phyloP scores from a whole-genome alignment of 1,140 invertebrate species.

The Lepidotrigona ventralis region DNA sequence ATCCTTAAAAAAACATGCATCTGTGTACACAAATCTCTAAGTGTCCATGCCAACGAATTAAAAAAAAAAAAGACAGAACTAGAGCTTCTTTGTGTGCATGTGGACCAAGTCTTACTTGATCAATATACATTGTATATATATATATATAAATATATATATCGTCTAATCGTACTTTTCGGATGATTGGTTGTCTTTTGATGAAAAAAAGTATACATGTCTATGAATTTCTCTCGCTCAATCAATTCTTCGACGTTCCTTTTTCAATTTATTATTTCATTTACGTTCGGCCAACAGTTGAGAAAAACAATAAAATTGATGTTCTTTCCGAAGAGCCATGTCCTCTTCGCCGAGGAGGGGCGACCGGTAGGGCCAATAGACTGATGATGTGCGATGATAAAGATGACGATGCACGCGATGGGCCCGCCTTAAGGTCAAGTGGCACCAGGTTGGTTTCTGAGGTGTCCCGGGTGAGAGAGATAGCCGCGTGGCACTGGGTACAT shows the following conservation, averaged over 20 bases:
- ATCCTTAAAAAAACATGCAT: slow-evolving; percentile 17
- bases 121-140: slow-evolving; percentile 76
- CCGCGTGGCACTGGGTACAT: slow-evolving; percentile 66
- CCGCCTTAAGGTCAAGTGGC: slow-evolving; percentile 75
- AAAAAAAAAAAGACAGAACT: slow-evolving; percentile 31
- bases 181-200: slow-evolving; percentile 70
- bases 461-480: slow-evolving; percentile 73
- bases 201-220: slow-evolving; percentile 48
- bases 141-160: slow-evolving; percentile 51
- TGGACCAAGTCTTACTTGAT: slow-evolving; percentile 80
- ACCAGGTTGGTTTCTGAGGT: slow-evolving; percentile 74
- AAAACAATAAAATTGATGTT: slow-evolving; percentile 80
- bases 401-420: slow-evolving; percentile 74
- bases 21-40: slow-evolving; percentile 12
- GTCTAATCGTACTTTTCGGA: slow-evolving; percentile 67
- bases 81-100: slow-evolving; percentile 25
- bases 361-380: slow-evolving; percentile 79
- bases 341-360: slow-evolving; percentile 80
- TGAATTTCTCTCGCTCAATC: slow-evolving; percentile 54
- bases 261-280: slow-evolving; percentile 76
- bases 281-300: slow-evolving; percentile 75
- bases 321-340: slow-evolving; percentile 82
- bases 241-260: slow-evolving; percentile 63
- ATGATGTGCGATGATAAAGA: slow-evolving; percentile 78
- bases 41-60: slow-evolving; percentile 39